These are phyloP conservation scores for Lates calcarifer DNA, from an alignment of 2,113 vertebrate species.

Conservation along the genomic window DNA sequence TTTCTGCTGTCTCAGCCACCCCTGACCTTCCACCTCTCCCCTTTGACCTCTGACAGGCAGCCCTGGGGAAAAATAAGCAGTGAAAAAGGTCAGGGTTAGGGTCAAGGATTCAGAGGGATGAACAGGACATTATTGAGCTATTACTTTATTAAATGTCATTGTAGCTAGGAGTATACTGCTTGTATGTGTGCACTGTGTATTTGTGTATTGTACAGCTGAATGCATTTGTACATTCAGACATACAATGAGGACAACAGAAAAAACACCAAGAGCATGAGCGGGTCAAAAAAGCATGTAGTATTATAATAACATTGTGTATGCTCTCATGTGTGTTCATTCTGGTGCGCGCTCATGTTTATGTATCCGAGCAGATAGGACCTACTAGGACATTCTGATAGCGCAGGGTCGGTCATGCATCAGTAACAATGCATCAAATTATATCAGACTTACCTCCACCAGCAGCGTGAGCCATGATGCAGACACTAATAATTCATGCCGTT, in stretches of 20 bases:
- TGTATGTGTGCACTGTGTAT: neutral
- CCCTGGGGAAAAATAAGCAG: constrained; percentile 25
- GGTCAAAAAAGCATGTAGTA: constrained; percentile 38
- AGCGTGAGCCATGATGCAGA: constrained; percentile 35
- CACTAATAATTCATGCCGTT: constrained; percentile 68
- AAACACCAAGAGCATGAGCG: neutral
- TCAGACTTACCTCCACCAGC: constrained; percentile 67
- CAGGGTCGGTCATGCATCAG: constrained; percentile 67
- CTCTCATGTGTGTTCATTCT: constrained; percentile 41
- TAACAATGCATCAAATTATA: constrained; percentile 74
- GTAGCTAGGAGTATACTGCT: neutral
- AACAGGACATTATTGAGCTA: constrained; percentile 36
- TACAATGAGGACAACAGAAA: neutral
- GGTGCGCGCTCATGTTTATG: constrained; percentile 68
- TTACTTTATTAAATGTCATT: constrained; percentile 36
- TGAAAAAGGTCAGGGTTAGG: constrained; percentile 39
- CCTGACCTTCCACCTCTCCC: constrained; percentile 37
- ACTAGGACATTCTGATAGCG: constrained; percentile 48
- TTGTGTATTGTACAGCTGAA: neutral
- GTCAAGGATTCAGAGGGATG: constrained; percentile 55
- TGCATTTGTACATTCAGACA: neutral
- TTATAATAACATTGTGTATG: constrained; percentile 41
- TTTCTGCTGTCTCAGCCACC: constrained; percentile 44
- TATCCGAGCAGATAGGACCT: constrained; percentile 57
- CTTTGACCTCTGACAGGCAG: constrained; percentile 26